Evolutionary conservation across 1,140 invertebrate genomes (phyloP), one percentile per base, ranked within the genome.

Genomic region (Asobara japonica): DNA sequence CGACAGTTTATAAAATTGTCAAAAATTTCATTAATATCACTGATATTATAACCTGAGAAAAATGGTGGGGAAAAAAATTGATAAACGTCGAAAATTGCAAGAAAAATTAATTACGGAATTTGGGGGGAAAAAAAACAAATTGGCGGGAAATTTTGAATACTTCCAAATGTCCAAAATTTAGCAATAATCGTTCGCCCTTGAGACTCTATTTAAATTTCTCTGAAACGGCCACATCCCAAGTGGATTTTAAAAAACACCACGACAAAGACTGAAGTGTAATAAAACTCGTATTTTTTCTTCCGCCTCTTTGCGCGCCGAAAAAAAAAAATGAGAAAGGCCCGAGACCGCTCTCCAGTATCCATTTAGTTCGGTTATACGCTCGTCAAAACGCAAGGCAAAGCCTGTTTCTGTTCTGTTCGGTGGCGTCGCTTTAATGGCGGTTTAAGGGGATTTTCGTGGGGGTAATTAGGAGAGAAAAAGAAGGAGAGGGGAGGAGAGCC

Each of bases 361-460:
- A 69, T 73, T 69, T 67, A 64, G 18, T 66, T 65, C 33, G 20
- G 65, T 66, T 45, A 25, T 41, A 29, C 61, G 22, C 20, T 67
- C 30, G 56, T 62, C 65, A 56, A 65, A 72, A 68, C 36, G 31
- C 30, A 48, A 65, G 18, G n/a, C 13, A n/a, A 45, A 13, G 1
- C 41, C 41, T 16, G n/a, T n/a, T 7, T n/a, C 2, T 38, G 10
- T 7, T 13, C 2, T 38, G 36, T 72, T 72, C 51, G 45, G 16
- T 72, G 76, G 79, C 78, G 76, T 76, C 76, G 75, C 73, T 80
- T 80, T 81, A 81, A 81, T 81, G 80, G 78, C 73, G 78, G 80
- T 81, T 81, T 81, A 81, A 80, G 80, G 79, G 80, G 79, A 80
- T 81, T 81, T 80, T 72, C 79, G 71, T 76, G 18, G 51, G 76